Percentiles rank a stretch among this genome's conserved stretches.
phyloP scores from a whole-genome alignment of 2,113 vertebrate genomes.

The Barnardius zonarius region DNA sequence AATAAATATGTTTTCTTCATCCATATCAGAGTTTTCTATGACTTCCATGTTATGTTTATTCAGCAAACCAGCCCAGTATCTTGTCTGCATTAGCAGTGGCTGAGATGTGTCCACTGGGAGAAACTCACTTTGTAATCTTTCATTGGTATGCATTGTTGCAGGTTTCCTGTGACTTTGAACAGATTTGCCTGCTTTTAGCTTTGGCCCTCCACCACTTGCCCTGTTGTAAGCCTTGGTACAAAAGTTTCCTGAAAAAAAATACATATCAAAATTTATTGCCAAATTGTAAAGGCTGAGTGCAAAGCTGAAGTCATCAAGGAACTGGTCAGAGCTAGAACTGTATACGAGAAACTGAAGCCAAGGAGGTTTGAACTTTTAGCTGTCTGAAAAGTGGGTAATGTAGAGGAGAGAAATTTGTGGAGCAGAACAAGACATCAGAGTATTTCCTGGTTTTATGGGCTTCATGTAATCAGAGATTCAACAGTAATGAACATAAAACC shows the following conservation, averaged over 20 bases:
- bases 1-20: slow-evolving; percentile 29
- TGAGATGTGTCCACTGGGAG: neutral
- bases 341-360: neutral
- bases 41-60: slow-evolving; percentile 53
- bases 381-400: neutral
- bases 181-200: neutral
- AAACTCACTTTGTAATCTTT: neutral
- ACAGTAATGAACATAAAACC: neutral
- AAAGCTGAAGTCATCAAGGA: neutral
- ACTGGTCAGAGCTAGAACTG: neutral
- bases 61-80: slow-evolving; percentile 22
- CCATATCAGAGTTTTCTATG: slow-evolving; percentile 23
- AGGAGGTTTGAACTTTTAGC: neutral
- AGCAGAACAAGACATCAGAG: neutral
- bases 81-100: slow-evolving; percentile 28
- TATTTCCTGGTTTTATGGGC: neutral
- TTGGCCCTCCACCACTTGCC: neutral
- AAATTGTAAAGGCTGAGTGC: neutral
- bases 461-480: neutral
- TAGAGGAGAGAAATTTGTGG: neutral
- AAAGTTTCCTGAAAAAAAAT: neutral
- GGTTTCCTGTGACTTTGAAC: neutral
- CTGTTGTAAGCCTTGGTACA: neutral
- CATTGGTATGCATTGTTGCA: neutral
- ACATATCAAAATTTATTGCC: neutral